Evolutionary conservation across 2,888 invertebrate species (phyloP).

Genomic region (Lasioglossum oenotherae): DNA sequence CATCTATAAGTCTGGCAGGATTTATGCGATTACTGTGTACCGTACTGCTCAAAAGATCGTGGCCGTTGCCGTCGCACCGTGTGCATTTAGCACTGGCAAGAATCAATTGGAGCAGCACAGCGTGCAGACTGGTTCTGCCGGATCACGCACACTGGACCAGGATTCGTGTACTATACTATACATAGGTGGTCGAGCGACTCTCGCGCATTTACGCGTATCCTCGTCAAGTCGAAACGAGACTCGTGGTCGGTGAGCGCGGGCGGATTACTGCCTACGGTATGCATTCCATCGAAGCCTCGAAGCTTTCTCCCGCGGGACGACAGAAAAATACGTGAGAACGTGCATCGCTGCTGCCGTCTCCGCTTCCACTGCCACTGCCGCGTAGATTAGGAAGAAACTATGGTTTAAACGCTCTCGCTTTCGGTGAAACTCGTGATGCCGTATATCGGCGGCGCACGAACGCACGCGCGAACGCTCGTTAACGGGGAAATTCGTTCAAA

Average conservation of each 20-base stretch:
- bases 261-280: conserved; percentile 52
- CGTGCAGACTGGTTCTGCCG: conserved; percentile 10
- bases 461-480: conserved; percentile 12
- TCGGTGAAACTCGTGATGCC: conserved; percentile 42
- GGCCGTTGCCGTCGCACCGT: neutral
- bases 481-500: conserved; percentile 18
- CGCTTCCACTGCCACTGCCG: conserved; percentile 35
- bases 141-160: conserved; percentile 26
- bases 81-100: neutral
- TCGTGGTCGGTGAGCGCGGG: conserved; percentile 46
- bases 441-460: neutral
- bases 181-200: conserved; percentile 28
- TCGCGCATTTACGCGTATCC: conserved; percentile 29
- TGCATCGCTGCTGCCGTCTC: conserved; percentile 40
- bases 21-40: neutral
- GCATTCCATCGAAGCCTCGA: conserved; percentile 64
- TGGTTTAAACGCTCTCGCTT: conserved; percentile 39
- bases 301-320: conserved; percentile 56
- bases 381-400: conserved; percentile 51
- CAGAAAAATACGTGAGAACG: conserved; percentile 70
- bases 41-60: neutral
- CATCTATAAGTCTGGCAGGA: neutral
- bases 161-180: conserved; percentile 1
- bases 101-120: conserved; percentile 11
- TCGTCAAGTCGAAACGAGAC: conserved; percentile 34